Base-by-base conservation (phyloP, 2,797 vertebrate genomes). In the Oreortyx pictus region DNA sequence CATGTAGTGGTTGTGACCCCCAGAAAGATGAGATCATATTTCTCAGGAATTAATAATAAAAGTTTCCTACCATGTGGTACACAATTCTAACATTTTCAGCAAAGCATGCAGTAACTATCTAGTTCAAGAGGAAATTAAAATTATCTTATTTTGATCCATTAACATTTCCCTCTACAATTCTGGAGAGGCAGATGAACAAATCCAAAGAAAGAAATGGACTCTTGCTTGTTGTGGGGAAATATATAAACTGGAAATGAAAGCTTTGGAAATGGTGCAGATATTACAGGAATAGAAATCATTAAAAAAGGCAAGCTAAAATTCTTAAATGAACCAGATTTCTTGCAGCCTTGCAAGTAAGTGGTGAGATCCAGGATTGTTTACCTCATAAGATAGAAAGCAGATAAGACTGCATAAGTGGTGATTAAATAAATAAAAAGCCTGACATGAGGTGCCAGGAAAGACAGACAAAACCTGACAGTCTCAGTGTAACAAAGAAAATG, bases 271-370 rank as follows among this genome's bases (percentile, higher is more conserved):
- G 76, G 35, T 64, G 49, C 50, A 77, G 14, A 71, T 46, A 84
- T 24, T 71, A 50, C 68, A 87, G 60, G 41, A 88, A 82, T 11
- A 82, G 22, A 76, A 11, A 50, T 37, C 43, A 83, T 31, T 14
- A 60, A 35, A 41, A 91, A 64, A 66, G 79, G 20, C 7, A 81
- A 73, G 47, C 15, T 52, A 52, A 62, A 57, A 78, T 77, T 82
- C 62, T 90, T 49, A 64, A 82, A 66, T 78, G 64, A 92, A 49
- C 79, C 81, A 94, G 67, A 71, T 10, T 82, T 90, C 65, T 86
- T 90, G 90, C 68, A 92, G 52, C 3, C 27, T 94, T 49, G 44
- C 68, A 77, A 11, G 10, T 57, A 41, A 77, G 24, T 54, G 39
- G 23, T 74, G 16, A 87, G 43, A 54, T 41, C 82, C 82, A 72